A percentile compares a stretch with the other conserved stretches of the same genome.
phyloP scores from a whole-genome alignment of 2,113 vertebrate species.

The Thamnophis sirtalis region DNA sequence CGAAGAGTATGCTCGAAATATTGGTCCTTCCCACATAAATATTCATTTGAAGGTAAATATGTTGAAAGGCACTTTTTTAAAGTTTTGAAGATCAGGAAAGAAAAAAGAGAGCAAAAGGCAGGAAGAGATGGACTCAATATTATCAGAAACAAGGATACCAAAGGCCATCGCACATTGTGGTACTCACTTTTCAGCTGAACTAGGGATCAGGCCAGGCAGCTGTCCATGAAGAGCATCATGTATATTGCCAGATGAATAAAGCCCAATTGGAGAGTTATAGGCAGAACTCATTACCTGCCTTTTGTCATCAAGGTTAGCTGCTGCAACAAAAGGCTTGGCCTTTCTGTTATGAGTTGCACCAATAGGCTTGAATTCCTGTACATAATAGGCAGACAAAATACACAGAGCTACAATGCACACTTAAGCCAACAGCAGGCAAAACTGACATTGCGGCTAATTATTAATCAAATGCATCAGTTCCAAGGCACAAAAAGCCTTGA shows the following conservation, averaged over 20 bases:
- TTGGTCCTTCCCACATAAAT: slow-evolving; percentile 17
- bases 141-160: slow-evolving; percentile 22
- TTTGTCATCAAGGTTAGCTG: slow-evolving; percentile 93
- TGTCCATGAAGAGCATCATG: slow-evolving; percentile 94
- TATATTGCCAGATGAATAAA: slow-evolving; percentile 97
- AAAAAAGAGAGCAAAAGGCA: slow-evolving; percentile 42
- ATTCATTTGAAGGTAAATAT: background rate
- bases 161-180: background rate
- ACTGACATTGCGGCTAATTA: slow-evolving; percentile 40
- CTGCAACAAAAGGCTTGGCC: slow-evolving; percentile 92
- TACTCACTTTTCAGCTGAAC: slow-evolving; percentile 82
- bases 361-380: slow-evolving; percentile 91
- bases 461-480: slow-evolving; percentile 57
- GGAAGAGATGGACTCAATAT: slow-evolving; percentile 72
- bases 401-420: slow-evolving; percentile 77
- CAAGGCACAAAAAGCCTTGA: slow-evolving; percentile 7
- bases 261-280: slow-evolving; percentile 98
- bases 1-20: background rate
- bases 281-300: slow-evolving; percentile 94
- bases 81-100: slow-evolving; percentile 1
- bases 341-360: slow-evolving; percentile 89
- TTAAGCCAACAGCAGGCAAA: slow-evolving; percentile 60
- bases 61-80: background rate
- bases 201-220: slow-evolving; percentile 84
- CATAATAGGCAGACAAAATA: slow-evolving; percentile 75